Evolutionary conservation across 30 jellyfish, hydroid and myxozoan species (phyloP).

Genomic region (Clytia hemisphaerica): DNA sequence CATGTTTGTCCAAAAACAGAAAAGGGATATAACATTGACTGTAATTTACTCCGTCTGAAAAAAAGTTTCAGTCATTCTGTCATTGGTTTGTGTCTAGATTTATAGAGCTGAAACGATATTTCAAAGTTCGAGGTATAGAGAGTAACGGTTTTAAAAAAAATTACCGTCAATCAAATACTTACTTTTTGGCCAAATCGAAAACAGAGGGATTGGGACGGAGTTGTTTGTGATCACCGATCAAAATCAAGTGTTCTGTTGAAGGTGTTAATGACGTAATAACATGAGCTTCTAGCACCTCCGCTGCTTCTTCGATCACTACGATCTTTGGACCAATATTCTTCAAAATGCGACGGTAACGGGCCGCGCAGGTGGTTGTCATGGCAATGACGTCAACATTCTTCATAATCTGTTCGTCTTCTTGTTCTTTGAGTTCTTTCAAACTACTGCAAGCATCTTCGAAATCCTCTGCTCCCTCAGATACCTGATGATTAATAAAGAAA

Average conservation of each 20-base stretch:
- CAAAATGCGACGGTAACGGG: constrained; percentile 41
- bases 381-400: constrained; percentile 49
- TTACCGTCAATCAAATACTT: neutral
- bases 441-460: constrained; percentile 57
- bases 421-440: constrained; percentile 29
- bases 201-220: constrained; percentile 70
- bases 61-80: too few relatives aligned
- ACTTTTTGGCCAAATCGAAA: constrained; percentile 44
- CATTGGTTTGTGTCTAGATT: too few relatives aligned
- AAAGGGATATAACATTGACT: too few relatives aligned
- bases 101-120: too few relatives aligned
- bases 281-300: constrained; percentile 94
- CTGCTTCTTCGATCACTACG: constrained; percentile 86
- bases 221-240: constrained; percentile 94
- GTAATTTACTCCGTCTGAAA: too few relatives aligned
- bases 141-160: neutral
- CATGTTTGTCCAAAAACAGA: too few relatives aligned
- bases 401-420: constrained; percentile 46
- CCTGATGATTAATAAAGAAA: neutral
- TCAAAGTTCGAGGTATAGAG: too few relatives aligned
- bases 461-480: neutral
- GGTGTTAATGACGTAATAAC: constrained; percentile 49
- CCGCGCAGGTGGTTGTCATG: constrained; percentile 86
- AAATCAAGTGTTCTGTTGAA: constrained; percentile 59
- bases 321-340: constrained; percentile 49